Evolutionary conservation across 2,797 vertebrate species (phyloP).

Genomic region (Pteronotus mesoamericanus): DNA sequence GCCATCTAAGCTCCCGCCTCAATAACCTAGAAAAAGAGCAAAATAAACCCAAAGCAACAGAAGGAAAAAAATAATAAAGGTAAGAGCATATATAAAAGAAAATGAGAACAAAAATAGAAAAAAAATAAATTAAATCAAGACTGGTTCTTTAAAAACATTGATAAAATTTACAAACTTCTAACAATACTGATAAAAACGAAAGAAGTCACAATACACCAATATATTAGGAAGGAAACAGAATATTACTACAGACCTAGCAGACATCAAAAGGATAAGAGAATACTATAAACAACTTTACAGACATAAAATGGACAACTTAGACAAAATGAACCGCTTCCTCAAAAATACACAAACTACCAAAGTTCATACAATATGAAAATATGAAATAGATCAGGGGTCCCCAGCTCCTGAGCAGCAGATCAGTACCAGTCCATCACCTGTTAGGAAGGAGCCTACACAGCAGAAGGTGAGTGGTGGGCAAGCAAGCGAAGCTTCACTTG

Average conservation of each 20-base stretch:
- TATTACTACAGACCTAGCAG: not conserved
- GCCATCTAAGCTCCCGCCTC: not conserved
- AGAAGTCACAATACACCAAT: not conserved
- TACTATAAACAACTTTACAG: not conserved
- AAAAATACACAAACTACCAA: not conserved
- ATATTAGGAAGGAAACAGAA: not conserved
- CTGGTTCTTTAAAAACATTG: not conserved
- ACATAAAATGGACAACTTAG: not conserved
- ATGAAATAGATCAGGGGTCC: not conserved
- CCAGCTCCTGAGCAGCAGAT: not conserved
- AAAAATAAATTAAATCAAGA: not conserved
- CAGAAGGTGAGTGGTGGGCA: no score
- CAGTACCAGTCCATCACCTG: not conserved
- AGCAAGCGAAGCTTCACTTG: not conserved
- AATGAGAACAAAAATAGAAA: not conserved
- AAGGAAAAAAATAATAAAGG: conserved; percentile 18
- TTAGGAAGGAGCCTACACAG: not conserved
- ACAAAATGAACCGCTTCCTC: not conserved
- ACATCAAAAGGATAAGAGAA: not conserved
- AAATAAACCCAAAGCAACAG: conserved; percentile 1
- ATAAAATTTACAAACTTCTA: not conserved
- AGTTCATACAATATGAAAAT: not conserved
- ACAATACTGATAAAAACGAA: not conserved
- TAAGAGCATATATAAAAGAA: not conserved
- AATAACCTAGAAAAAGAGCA: not conserved